Percentiles rank a stretch among this genome's conserved stretches.
Evolutionary conservation across 2,113 vertebrate genomes (phyloP).

Genomic region (Nanorana parkeri): DNA sequence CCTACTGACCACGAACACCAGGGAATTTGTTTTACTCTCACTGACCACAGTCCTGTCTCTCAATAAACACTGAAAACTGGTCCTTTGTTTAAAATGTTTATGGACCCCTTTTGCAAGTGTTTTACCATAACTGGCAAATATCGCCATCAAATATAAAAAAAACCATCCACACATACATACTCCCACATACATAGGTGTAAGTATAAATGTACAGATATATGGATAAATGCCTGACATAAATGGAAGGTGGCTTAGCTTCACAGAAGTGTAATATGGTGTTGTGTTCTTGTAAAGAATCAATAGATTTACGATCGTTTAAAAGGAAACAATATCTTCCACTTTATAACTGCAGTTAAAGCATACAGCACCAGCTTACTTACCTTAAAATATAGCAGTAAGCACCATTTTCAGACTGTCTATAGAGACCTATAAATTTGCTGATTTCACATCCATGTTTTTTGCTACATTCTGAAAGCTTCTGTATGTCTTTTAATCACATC

Average conservation of each 20-base stretch:
- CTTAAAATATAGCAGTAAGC: slow-evolving; percentile 31
- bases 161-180: no score
- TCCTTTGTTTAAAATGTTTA: no score
- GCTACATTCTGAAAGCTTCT: slow-evolving; percentile 43
- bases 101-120: no score
- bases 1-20: no score
- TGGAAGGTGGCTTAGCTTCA: not conserved
- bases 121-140: no score
- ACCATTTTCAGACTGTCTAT: slow-evolving; percentile 26
- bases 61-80: no score
- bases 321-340: not conserved
- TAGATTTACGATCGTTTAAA: not conserved
- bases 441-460: slow-evolving; percentile 50
- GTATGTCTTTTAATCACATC: slow-evolving; percentile 57
- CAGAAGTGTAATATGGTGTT: not conserved
- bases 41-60: no score
- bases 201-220: not conserved
- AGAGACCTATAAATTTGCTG: slow-evolving; percentile 50
- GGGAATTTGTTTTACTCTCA: no score
- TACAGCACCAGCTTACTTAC: slow-evolving; percentile 8
- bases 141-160: no score
- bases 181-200: not conserved
- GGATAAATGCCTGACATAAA: not conserved
- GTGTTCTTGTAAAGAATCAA: not conserved
- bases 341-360: not conserved